Conservation (phyloP, 2,797 vertebrate species). For the Oreochromis grahami region DNA sequence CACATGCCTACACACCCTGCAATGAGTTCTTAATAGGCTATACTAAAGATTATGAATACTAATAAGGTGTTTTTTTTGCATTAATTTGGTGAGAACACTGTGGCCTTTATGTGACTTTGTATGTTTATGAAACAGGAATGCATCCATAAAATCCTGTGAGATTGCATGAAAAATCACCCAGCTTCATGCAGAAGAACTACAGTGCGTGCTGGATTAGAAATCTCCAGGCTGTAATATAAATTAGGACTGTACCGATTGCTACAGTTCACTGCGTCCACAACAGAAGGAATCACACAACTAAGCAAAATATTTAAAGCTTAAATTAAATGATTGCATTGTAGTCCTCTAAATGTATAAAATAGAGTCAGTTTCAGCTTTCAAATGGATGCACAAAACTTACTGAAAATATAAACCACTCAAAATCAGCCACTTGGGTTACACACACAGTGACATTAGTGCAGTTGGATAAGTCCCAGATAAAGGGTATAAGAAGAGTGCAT, state of each 20-base stretch:
- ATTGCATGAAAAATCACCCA: conserved; percentile 30
- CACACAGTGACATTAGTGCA: neutral
- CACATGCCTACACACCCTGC: neutral
- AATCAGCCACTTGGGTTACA: neutral
- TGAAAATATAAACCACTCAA: neutral
- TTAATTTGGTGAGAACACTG: conserved; percentile 16
- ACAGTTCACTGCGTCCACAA: neutral
- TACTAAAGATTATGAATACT: neutral
- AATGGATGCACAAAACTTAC: neutral
- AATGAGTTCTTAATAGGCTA: neutral
- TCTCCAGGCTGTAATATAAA: neutral
- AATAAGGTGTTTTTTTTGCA: neutral
- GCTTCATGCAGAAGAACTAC: neutral
- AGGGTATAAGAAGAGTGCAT: neutral
- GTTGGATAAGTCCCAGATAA: neutral
- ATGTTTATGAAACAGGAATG: conserved; percentile 50
- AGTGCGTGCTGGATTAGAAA: neutral
- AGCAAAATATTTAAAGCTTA: neutral
- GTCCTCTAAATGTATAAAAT: neutral
- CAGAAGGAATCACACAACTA: neutral
- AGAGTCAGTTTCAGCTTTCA: neutral
- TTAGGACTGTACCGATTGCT: neutral
- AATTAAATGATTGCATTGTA: neutral
- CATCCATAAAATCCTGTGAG: conserved; percentile 51
- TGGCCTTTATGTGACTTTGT: conserved; percentile 20